Evolutionary conservation across 2,888 invertebrate genomes (phyloP).

Genomic region (Hydraecia micacea): DNA sequence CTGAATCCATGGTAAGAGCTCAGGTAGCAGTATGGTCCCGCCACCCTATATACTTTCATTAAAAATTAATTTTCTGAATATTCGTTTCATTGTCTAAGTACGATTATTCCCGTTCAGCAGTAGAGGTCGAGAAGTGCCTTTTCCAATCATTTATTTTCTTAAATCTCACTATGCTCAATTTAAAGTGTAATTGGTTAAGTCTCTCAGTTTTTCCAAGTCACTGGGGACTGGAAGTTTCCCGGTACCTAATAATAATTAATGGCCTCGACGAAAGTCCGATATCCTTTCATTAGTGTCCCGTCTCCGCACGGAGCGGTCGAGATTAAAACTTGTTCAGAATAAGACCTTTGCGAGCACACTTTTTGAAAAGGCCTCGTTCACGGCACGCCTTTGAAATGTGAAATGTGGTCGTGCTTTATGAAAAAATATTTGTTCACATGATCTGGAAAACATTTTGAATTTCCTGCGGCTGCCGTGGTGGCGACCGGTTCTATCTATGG

Average conservation of each 20-base stretch:
- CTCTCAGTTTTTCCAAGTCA: slow-evolving; percentile 86
- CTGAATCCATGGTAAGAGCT: not conserved
- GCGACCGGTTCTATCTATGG: slow-evolving; percentile 18
- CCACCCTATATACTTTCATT: not conserved
- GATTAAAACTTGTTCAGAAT: slow-evolving; percentile 88
- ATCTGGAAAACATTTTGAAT: slow-evolving; percentile 57
- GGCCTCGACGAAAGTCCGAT: slow-evolving; percentile 87
- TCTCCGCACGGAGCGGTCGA: slow-evolving; percentile 79
- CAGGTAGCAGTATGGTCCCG: no score
- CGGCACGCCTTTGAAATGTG: slow-evolving; percentile 79
- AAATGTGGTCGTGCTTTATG: slow-evolving; percentile 75
- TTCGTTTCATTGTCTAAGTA: not conserved
- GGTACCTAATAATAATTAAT: slow-evolving; percentile 89
- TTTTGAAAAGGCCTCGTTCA: slow-evolving; percentile 79
- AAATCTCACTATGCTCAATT: slow-evolving; percentile 74
- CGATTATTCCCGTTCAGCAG: not conserved
- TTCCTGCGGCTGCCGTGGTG: slow-evolving; percentile 25
- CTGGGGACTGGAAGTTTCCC: slow-evolving; percentile 82
- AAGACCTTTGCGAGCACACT: slow-evolving; percentile 77
- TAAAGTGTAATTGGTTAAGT: slow-evolving; percentile 84
- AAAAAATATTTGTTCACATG: slow-evolving; percentile 73
- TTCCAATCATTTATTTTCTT: slow-evolving; percentile 73
- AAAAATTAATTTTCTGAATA: not conserved
- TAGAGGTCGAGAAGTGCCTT: not conserved
- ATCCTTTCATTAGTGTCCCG: slow-evolving; percentile 89